phyloP scores from a whole-genome alignment of 37 sponge, comb jelly and placozoan species.

The Haliclona indistincta region DNA sequence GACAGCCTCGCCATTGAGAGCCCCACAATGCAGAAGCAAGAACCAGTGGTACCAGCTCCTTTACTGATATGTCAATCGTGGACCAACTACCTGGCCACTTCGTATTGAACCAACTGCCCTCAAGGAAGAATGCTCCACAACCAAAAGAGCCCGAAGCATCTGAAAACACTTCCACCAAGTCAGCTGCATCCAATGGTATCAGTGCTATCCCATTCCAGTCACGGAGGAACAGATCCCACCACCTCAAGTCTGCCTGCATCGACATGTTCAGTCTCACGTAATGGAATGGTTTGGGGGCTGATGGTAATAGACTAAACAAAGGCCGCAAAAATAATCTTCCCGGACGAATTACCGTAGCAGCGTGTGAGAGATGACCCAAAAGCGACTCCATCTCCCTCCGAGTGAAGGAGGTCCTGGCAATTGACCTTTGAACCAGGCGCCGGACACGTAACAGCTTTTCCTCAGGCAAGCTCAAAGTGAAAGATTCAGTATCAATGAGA shows the following conservation, averaged over 20 bases:
- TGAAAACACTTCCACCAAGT: background rate
- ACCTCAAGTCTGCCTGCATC: background rate
- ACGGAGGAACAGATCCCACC: background rate
- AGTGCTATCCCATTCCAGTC: constrained; percentile 11
- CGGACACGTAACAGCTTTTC: constrained; percentile 2
- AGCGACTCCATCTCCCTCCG: constrained; percentile 4
- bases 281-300: background rate
- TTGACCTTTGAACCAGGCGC: background rate
- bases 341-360: background rate
- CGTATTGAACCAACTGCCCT: background rate
- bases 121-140: background rate
- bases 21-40: background rate
- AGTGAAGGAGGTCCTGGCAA: background rate
- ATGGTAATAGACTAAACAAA: background rate
- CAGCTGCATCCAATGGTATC: background rate
- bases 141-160: background rate
- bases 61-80: background rate
- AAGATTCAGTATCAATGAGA: constrained; percentile 8
- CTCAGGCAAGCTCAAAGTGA: background rate
- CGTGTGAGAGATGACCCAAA: constrained; percentile 3
- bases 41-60: background rate
- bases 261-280: background rate
- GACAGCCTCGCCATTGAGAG: background rate
- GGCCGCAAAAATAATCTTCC: background rate
- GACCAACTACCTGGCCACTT: background rate